These are phyloP conservation scores for Zaprionus gabonicus DNA, from an alignment of 1,140 invertebrate species.

Conservation along the genomic window DNA sequence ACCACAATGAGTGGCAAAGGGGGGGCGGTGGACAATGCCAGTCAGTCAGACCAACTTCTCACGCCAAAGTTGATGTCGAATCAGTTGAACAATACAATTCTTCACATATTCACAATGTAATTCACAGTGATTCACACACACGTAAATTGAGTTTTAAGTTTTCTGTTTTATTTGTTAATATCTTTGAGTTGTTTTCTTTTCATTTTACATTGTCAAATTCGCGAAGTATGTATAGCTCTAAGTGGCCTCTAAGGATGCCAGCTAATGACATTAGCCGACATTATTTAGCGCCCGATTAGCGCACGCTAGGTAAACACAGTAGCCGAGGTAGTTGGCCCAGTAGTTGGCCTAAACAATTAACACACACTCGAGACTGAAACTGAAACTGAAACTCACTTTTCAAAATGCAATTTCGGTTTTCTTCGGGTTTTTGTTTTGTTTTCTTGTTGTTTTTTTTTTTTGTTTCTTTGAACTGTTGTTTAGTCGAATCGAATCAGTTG, in stretches of 20 bases:
- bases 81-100: constrained; percentile 38
- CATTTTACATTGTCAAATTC: constrained; percentile 1
- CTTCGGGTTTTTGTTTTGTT: constrained; percentile 4
- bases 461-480: constrained; percentile 20
- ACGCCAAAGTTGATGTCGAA: neutral
- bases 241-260: neutral
- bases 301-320: constrained; percentile 6
- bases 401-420: neutral
- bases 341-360: constrained; percentile 23
- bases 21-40: neutral
- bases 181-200: constrained; percentile 13
- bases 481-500: constrained; percentile 70
- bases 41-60: constrained; percentile 4
- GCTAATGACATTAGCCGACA: neutral
- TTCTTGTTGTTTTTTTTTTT: constrained; percentile 5
- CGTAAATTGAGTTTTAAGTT: constrained; percentile 64
- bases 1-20: neutral
- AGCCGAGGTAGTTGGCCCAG: neutral
- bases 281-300: constrained; percentile 40
- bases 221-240: neutral
- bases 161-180: neutral
- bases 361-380: neutral
- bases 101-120: constrained; percentile 46
- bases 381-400: constrained; percentile 30
- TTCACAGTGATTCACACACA: constrained; percentile 41